These are phyloP conservation scores for Osedax fenrisi DNA, from an alignment of 2,888 invertebrate species.

Conservation along the genomic window DNA sequence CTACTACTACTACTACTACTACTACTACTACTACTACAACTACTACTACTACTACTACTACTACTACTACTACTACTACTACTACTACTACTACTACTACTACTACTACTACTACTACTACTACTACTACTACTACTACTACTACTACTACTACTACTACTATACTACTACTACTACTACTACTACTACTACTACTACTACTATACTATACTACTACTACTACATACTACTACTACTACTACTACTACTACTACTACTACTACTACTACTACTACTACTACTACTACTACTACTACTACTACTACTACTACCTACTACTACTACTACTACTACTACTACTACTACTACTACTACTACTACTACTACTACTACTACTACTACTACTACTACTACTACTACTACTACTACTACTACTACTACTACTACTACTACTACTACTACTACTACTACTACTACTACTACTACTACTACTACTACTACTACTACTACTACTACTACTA, in stretches of 20 bases:
- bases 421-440: constrained; percentile 10
- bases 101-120: constrained; percentile 17
- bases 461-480: constrained; percentile 11
- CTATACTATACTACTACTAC: too few relatives aligned
- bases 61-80: constrained; percentile 2
- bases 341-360: constrained; percentile 16
- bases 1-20: too few relatives aligned
- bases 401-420: not conserved
- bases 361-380: constrained; percentile 21
- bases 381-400: constrained; percentile 19
- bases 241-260: not conserved
- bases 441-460: not conserved
- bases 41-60: not conserved
- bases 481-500: constrained; percentile 17
- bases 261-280: constrained; percentile 13
- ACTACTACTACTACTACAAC: too few relatives aligned
- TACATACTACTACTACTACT: too few relatives aligned
- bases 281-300: constrained; percentile 18
- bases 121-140: constrained; percentile 3
- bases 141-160: not conserved
- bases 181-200: too few relatives aligned
- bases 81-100: constrained; percentile 16
- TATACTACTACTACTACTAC: too few relatives aligned
- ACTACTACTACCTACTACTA: too few relatives aligned
- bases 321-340: constrained; percentile 22